Evolutionary conservation across 2,888 invertebrate genomes (phyloP).

Genomic region (Cephus runcator): DNA sequence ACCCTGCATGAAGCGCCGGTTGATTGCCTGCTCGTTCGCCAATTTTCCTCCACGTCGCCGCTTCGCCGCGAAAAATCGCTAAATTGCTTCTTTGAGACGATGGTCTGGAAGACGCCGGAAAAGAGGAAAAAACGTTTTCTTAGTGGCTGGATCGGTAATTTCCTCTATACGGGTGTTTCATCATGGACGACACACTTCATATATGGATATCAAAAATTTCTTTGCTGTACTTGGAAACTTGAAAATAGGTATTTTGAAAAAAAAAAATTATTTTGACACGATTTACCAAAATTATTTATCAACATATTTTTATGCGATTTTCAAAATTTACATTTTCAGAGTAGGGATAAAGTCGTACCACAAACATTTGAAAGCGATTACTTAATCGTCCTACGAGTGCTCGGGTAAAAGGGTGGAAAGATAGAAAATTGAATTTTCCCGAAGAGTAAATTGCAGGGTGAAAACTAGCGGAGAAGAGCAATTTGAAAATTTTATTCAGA

Average conservation of each 20-base stretch:
- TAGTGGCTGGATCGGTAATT: conserved; percentile 25
- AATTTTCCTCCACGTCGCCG: conserved; percentile 54
- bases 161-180: not conserved
- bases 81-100: conserved; percentile 62
- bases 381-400: not conserved
- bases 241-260: not conserved
- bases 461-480: conserved; percentile 9
- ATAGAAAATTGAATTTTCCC: not conserved
- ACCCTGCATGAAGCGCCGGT: conserved; percentile 59
- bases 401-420: not conserved
- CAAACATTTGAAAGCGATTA: not conserved
- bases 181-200: not conserved
- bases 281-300: too few relatives aligned
- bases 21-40: conserved; percentile 63
- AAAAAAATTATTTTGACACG: not conserved
- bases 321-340: not conserved
- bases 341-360: not conserved
- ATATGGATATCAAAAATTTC: not conserved
- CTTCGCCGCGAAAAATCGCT: conserved; percentile 58
- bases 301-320: too few relatives aligned
- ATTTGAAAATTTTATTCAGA: conserved; percentile 29
- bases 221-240: not conserved
- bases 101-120: conserved; percentile 39
- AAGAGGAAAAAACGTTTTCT: conserved; percentile 42
- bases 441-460: conserved; percentile 3